Percentiles rank a stretch among this genome's conserved stretches.
phyloP scores from a whole-genome alignment of 2,888 invertebrate species.

The Tupiocoris notatus region DNA sequence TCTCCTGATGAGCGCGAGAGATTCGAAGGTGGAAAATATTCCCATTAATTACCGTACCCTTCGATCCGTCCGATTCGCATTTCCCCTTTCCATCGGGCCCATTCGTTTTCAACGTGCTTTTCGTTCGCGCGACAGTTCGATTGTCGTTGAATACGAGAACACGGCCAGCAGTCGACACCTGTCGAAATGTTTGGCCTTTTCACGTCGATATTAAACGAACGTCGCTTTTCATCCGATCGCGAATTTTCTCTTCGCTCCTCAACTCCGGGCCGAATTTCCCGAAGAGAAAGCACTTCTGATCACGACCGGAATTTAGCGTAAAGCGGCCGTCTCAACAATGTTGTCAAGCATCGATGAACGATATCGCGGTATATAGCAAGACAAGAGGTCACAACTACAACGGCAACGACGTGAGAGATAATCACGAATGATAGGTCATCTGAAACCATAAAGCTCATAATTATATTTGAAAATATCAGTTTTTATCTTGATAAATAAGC shows the following conservation, averaged over 20 bases:
- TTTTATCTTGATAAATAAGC: too few relatives aligned
- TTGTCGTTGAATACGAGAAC: background rate
- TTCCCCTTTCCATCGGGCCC: background rate
- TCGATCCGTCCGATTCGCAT: too few relatives aligned
- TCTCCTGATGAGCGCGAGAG: background rate
- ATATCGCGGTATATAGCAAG: too few relatives aligned
- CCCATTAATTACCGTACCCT: background rate
- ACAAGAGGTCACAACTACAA: too few relatives aligned
- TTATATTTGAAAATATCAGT: too few relatives aligned
- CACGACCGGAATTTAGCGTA: background rate
- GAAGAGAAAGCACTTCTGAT: background rate
- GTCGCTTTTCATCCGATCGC: background rate
- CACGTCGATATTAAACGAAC: background rate
- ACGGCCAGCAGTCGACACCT: background rate
- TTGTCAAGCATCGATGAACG: too few relatives aligned
- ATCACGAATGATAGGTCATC: too few relatives aligned
- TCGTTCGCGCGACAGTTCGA: background rate
- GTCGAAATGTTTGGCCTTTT: background rate
- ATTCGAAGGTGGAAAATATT: background rate
- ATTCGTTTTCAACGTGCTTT: background rate
- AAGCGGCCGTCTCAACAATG: background rate
- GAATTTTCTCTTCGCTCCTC: background rate
- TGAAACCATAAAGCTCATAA: too few relatives aligned
- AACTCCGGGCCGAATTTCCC: background rate
- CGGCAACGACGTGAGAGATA: too few relatives aligned